Base-by-base conservation (phyloP, 64 coral and sea anemone genomes). In the Pachyseris speciosa region DNA sequence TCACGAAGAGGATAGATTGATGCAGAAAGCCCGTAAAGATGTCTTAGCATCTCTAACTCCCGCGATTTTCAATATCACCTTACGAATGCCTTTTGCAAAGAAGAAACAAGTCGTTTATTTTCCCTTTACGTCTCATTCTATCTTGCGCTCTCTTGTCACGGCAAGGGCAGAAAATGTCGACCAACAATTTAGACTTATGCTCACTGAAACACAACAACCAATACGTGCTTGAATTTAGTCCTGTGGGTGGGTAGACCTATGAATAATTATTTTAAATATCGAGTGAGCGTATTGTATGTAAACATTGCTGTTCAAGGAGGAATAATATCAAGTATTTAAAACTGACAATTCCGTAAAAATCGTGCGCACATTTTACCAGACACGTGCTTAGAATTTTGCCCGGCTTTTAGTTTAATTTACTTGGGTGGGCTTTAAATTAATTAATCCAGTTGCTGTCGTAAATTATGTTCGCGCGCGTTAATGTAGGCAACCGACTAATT, bases 181-280 rank as follows among this genome's bases (percentile, higher is more conserved):
- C 1, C 52, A 57, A 57, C 44, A 43, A 73, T 26, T 22, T 25
- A 7, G 69, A 37, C 69, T 73, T 37, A 37, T 73, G 24, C 40
- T 17, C 69, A 37, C 7, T 37, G 52, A 13, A 20, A 44, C 19
- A 39, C 22, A 73, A 43, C 37, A 68, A 77, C 24, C 7, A 77
- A 51, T 79, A 61, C 53, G 33, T 78, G 77, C 52, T 25, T 9
- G 9, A 25, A 61, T 80, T 79, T 38, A n/a, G n/a, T 39, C 22
- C 32, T 44, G 70, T 73, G 22, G 45, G 75, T 78, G 47, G 75
- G 75, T 55, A 31, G 47, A 49, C 39, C 11, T 9, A 39, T 60
- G 53, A 80, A 38, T 80, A 40, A 26, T 80, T 60, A 80, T 80
- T 80, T 80, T 7, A 41, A 80, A 80, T 38, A 80, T 80, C 75